Conservation (phyloP, 2,797 vertebrate species). For the Pagetopsis macropterus region DNA sequence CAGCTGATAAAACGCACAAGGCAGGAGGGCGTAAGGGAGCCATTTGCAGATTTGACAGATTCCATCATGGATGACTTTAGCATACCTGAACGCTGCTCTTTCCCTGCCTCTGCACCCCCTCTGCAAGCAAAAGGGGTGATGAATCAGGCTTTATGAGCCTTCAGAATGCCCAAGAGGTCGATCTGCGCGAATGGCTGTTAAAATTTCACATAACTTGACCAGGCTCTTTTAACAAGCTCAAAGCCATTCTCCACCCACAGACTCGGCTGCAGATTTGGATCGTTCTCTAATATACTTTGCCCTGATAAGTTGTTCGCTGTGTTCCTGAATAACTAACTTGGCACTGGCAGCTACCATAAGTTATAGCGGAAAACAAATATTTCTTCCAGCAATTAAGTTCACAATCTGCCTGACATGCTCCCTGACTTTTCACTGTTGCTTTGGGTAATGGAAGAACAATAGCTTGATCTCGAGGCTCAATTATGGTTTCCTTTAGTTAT, state of each 20-base stretch:
- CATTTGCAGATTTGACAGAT: slow-evolving; percentile 84
- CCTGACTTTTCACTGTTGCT: slow-evolving; percentile 46
- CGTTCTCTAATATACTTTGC: slow-evolving; percentile 62
- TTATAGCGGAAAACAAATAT: slow-evolving; percentile 59
- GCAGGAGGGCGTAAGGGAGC: slow-evolving; percentile 71
- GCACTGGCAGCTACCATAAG: slow-evolving; percentile 38
- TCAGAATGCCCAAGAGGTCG: slow-evolving; percentile 78
- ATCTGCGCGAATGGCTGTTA: slow-evolving; percentile 80
- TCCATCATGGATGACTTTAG: slow-evolving; percentile 83
- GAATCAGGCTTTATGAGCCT: slow-evolving; percentile 83
- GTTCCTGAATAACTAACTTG: slow-evolving; percentile 62
- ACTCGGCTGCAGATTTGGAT: slow-evolving; percentile 69
- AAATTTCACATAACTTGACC: slow-evolving; percentile 84
- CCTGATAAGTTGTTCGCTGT: slow-evolving; percentile 52
- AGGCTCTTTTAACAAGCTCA: slow-evolving; percentile 80
- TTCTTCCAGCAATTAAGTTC: slow-evolving; percentile 55
- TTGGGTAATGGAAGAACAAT: slow-evolving; percentile 47
- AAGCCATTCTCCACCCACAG: slow-evolving; percentile 62
- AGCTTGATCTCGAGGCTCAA: slow-evolving; percentile 48
- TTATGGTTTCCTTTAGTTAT: slow-evolving; percentile 36
- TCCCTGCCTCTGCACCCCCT: slow-evolving; percentile 69
- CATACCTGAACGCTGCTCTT: slow-evolving; percentile 79
- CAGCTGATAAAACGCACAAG: slow-evolving; percentile 76
- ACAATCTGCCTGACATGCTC: slow-evolving; percentile 52
- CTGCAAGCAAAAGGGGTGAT: slow-evolving; percentile 73